These are phyloP conservation scores for Tetranychus piercei DNA, from an alignment of 2,888 invertebrate genomes.

Conservation along the genomic window DNA sequence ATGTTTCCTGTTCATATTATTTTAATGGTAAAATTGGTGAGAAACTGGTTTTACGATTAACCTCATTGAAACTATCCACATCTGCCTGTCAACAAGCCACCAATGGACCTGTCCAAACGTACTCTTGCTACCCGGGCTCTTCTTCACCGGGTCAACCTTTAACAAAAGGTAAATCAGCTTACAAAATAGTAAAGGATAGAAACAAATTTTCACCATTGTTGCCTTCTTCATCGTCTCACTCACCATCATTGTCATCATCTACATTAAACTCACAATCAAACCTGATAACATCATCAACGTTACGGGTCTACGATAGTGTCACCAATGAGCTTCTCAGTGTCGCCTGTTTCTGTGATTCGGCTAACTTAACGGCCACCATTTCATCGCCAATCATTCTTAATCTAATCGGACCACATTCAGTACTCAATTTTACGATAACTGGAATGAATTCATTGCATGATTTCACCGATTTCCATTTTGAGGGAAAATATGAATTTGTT, in stretches of 20 bases:
- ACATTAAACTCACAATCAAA: not conserved
- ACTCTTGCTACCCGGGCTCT: not conserved
- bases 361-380: not conserved
- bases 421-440: conserved; percentile 52
- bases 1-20: conserved; percentile 43
- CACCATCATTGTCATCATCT: not conserved
- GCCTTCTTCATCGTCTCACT: not conserved
- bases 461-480: conserved; percentile 57
- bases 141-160: not conserved
- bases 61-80: conserved; percentile 8
- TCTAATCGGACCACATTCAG: conserved; percentile 49
- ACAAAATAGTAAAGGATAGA: not conserved
- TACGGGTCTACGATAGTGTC: conserved; percentile 23
- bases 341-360: conserved; percentile 24
- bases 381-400: conserved; percentile 43
- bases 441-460: conserved; percentile 64
- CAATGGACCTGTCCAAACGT: not conserved
- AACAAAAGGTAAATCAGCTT: not conserved
- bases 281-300: conserved; percentile 7
- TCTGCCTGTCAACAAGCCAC: not conserved
- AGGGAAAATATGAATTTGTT: conserved; percentile 61
- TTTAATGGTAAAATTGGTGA: conserved; percentile 23
- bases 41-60: conserved; percentile 32
- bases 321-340: conserved; percentile 20
- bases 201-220: not conserved